Evolutionary conservation across 2,888 invertebrate species (phyloP).

Genomic region (Elmis aenea): DNA sequence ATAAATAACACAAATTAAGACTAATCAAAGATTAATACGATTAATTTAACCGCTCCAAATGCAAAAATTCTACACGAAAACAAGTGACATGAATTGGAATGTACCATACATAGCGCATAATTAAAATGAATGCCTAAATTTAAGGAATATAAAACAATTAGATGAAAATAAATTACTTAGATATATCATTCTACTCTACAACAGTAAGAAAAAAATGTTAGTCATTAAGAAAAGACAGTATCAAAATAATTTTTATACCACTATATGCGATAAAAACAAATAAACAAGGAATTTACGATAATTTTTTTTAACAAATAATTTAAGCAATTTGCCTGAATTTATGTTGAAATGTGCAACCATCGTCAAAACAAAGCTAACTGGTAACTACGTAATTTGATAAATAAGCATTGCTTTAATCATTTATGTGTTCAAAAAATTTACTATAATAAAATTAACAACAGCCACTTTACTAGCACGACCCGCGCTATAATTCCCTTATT

Average conservation of each 20-base stretch:
- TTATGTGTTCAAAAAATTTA: too few species aligned
- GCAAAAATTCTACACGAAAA: conserved; percentile 14
- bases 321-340: conserved; percentile 4
- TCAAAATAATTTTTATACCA: conserved; percentile 34
- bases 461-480: too few species aligned
- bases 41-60: conserved; percentile 9
- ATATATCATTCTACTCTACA: conserved; percentile 23
- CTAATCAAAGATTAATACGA: too few species aligned
- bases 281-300: conserved; percentile 13
- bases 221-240: conserved; percentile 29
- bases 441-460: too few species aligned
- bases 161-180: conserved; percentile 27
- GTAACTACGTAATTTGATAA: conserved; percentile 38
- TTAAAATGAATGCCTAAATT: conserved; percentile 29
- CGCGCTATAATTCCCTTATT: too few species aligned
- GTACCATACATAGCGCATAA: conserved; percentile 31
- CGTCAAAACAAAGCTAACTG: conserved; percentile 22
- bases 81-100: conserved; percentile 38
- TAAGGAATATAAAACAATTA: conserved; percentile 22
- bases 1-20: too few species aligned
- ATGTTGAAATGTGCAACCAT: neutral
- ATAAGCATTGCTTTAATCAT: conserved; percentile 27
- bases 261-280: conserved; percentile 26
- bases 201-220: conserved; percentile 20
- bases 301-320: conserved; percentile 15